Percentiles rank a stretch among this genome's conserved stretches.
These are phyloP conservation scores for Recurvirostra avosetta DNA, from an alignment of 2,113 vertebrate species.

Conservation along the genomic window DNA sequence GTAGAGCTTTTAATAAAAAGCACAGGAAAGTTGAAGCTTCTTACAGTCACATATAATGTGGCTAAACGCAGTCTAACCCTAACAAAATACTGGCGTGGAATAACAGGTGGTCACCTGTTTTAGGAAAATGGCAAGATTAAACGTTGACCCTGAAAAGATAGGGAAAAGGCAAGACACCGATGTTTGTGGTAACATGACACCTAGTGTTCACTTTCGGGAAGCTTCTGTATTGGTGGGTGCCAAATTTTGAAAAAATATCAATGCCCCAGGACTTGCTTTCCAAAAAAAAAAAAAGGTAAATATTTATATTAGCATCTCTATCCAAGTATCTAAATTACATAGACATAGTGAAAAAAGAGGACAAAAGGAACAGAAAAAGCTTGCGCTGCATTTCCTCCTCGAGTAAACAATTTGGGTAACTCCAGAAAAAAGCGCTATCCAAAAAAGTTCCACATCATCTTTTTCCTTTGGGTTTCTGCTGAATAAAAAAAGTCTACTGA, in stretches of 20 bases:
- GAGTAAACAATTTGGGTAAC: background rate
- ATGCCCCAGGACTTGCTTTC: background rate
- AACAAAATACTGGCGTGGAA: background rate
- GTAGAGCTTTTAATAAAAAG: background rate
- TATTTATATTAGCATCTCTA: background rate
- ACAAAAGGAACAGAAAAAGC: background rate
- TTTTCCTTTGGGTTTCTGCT: background rate
- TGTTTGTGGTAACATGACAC: conserved; percentile 36
- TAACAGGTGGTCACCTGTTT: background rate
- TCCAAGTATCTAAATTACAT: background rate
- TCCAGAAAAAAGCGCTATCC: background rate
- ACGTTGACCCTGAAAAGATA: background rate
- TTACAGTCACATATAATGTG: background rate
- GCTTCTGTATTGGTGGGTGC: background rate
- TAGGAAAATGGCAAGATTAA: background rate
- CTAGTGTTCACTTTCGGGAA: conserved; percentile 46
- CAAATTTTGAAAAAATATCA: background rate
- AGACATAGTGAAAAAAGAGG: background rate
- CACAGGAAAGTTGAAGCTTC: background rate
- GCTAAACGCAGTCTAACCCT: background rate
- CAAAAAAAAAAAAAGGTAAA: background rate
- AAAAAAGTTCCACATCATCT: background rate
- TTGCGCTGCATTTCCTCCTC: background rate
- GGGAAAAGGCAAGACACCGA: background rate
- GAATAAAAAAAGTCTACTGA: background rate